Evolutionary conservation across 2,797 vertebrate species (phyloP).

Genomic region (Sus cebifrons): DNA sequence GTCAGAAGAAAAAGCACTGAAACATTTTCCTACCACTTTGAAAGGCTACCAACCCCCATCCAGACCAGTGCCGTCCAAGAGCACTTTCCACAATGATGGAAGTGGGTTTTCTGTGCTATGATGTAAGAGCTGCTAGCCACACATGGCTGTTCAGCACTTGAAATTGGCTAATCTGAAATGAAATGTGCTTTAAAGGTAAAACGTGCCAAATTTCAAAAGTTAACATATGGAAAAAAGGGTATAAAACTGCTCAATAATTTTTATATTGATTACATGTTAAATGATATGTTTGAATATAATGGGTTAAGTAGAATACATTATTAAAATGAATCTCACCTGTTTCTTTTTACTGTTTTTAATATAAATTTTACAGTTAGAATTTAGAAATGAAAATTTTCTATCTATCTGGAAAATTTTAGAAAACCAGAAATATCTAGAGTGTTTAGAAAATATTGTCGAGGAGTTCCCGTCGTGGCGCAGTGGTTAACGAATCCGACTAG

Average conservation of each 20-base stretch:
- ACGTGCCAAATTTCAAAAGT: slow-evolving; percentile 33
- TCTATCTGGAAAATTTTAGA: slow-evolving; percentile 1
- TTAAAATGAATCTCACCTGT: slow-evolving; percentile 7
- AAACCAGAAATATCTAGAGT: background rate
- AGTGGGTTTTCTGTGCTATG: background rate
- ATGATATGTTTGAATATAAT: slow-evolving; percentile 1
- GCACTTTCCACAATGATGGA: background rate
- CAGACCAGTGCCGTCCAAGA: background rate
- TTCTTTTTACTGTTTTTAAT: background rate
- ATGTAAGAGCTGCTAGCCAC: background rate
- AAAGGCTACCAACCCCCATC: background rate
- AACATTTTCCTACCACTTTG: background rate
- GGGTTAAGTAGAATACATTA: background rate
- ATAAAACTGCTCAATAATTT: background rate
- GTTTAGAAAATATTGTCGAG: background rate
- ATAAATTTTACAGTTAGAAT: background rate
- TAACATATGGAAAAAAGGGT: slow-evolving; percentile 7
- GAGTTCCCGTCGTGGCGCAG: too few relatives aligned
- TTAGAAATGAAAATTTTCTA: slow-evolving; percentile 38
- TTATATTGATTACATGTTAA: slow-evolving; percentile 26
- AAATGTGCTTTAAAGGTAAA: slow-evolving; percentile 13
- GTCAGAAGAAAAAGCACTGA: background rate
- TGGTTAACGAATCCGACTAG: too few relatives aligned
- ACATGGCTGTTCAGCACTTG: background rate
- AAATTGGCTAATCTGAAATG: background rate